A percentile compares a stretch with the other conserved stretches of the same genome.
Evolutionary conservation across 1,140 invertebrate genomes (phyloP).

Genomic region (Oncopodura yosiiana): DNA sequence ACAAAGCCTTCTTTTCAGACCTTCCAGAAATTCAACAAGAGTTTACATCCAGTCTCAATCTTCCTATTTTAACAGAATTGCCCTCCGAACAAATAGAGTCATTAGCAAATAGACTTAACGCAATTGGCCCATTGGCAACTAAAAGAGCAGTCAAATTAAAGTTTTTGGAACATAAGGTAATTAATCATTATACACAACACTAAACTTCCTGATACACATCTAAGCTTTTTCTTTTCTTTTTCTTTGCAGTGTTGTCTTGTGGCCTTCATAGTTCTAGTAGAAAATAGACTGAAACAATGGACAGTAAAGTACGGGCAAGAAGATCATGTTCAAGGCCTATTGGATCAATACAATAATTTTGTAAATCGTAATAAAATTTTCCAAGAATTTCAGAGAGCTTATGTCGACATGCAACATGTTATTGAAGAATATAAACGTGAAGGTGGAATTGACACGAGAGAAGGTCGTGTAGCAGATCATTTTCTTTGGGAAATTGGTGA

Average conservation of each 20-base stretch:
- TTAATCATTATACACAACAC: not conserved
- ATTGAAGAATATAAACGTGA: conserved; percentile 82
- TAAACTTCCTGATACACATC: not conserved
- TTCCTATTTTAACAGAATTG: conserved; percentile 51
- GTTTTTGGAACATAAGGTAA: conserved; percentile 75
- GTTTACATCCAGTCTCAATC: conserved; percentile 58
- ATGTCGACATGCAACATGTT: conserved; percentile 79
- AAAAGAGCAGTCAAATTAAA: conserved; percentile 70
- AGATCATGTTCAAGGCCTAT: conserved; percentile 67
- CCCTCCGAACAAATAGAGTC: conserved; percentile 66
- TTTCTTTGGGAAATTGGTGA: conserved; percentile 77
- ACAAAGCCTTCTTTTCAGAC: conserved; percentile 78
- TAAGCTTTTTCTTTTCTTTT: not conserved
- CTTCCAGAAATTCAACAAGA: conserved; percentile 62
- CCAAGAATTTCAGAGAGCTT: conserved; percentile 87
- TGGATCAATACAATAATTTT: conserved; percentile 83
- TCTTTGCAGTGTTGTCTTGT: conserved; percentile 66
- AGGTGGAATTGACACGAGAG: conserved; percentile 63
- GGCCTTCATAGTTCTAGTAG: conserved; percentile 77
- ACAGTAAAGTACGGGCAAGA: conserved; percentile 76
- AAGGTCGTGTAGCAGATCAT: conserved; percentile 63
- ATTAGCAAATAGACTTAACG: conserved; percentile 63
- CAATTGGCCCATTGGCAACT: conserved; percentile 57
- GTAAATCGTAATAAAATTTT: conserved; percentile 84
- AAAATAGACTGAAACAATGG: conserved; percentile 79